Base-by-base conservation (phyloP, 2,113 vertebrate species). In the human region DNA sequence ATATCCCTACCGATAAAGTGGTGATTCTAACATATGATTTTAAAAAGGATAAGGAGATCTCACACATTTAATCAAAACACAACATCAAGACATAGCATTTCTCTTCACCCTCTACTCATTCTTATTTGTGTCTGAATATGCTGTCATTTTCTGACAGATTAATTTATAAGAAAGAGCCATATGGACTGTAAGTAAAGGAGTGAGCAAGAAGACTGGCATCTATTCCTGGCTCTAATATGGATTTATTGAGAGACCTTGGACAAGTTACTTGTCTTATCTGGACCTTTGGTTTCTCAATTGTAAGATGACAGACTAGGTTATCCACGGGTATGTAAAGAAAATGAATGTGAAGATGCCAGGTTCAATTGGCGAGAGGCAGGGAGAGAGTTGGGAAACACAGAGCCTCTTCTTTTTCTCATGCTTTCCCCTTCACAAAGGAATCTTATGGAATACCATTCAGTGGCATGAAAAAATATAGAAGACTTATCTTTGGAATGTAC, bases 1-100 rank as follows among this genome's bases (percentile, higher is more conserved):
- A 92, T 72, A 84, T 84, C 30, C 57, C 50, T 86, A 59, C 20
- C 94, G n/a, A 87, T 64, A 80, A 81, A 94, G 45, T 40, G 35
- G 76, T 76, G 25, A 91, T 94, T 93, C 89, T 66, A 82, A 72
- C 45, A 81, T 38, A 43, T 45, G 35, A 45, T 78, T 92, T 94
- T 70, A 85, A 90, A 61, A 32, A 70, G 85, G 52, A 78, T 81
- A 20, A 57, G 59, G 73, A 95, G n/a, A 89, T 43, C 23, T 16
- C n/a, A 93, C 7, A 55, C 1, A 23, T 84, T 17, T 18, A 72
- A 59, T 89, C 92, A 89, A 89, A 96, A 85, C 2, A 20, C 13
- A 45, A 55, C 4, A 27, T 14, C 18, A 59, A 85, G 30, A 79
- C 12, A 5, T 16, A 18, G 1, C 43, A 81, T 79, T 90, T 52